Evolutionary conservation across 2,113 vertebrate genomes (phyloP), one percentile per base, ranked within the genome.

Genomic region (Serinus canaria): DNA sequence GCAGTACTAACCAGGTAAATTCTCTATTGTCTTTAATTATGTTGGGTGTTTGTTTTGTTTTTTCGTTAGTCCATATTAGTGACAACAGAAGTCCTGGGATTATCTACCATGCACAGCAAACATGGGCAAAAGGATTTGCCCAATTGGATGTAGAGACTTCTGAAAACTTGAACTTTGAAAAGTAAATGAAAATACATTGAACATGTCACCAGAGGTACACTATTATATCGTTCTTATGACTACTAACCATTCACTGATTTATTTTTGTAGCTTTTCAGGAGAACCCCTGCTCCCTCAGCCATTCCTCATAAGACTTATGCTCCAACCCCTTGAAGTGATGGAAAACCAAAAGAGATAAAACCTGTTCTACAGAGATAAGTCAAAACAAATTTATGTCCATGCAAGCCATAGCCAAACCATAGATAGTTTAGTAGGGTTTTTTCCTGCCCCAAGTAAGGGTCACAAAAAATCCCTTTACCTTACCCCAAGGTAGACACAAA

Each of bases 41-140:
- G 1, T 20, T 0, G 0, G 14, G 13, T 2, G 30, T 1, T 17
- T 67, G 22, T 13, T 24, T 43, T 20, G 11, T 27, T 5, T 12
- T 39, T 73, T 33, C n/a, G 47, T 67, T 22, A 73, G 37, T 11
- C 15, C 23, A 5, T 46, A 82, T 37, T 44, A 77, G 60, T 30
- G 16, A 28, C 15, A 49, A 33, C 5, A 23, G 30, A 22, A 76
- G 18, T 68, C 92, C 11, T 76, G 67, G 15, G 30, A 37, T 58
- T 19, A 33, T 15, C 21, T 74, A 39, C 21, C 8, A 39, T 9
- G 44, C 1, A 3, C 16, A 55, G 33, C 58, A 37, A n/a, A 72
- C 1, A 9, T n/a, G 56, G 67, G 58, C 8, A 77, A 75, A 83
- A 56, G 14, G 17, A 11, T 76, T 92, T 95, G 12, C 16, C 35